Conservation (phyloP, 2,113 vertebrate genomes). For the Felis chaus region DNA sequence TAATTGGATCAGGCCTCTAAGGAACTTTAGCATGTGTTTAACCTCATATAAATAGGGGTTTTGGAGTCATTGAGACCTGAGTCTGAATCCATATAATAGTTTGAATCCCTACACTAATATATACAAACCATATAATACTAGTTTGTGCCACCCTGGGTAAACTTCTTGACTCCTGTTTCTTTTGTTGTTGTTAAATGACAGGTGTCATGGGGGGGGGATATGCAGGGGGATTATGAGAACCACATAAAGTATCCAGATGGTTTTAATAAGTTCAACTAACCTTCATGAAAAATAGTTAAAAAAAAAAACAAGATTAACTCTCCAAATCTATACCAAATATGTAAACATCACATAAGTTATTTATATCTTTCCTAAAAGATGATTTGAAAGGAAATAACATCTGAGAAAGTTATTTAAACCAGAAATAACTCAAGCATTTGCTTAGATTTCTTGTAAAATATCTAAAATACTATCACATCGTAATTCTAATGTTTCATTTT, state of each 20-base stretch:
- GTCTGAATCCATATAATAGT: neutral
- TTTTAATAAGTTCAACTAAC: conserved; percentile 27
- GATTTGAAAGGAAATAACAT: neutral
- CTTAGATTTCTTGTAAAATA: conserved; percentile 34
- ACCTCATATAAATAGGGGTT: conserved; percentile 2
- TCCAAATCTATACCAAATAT: neutral
- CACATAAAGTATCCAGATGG: neutral
- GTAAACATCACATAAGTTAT: neutral
- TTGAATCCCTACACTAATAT: neutral
- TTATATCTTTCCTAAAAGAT: conserved; percentile 23
- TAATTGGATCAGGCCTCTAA: conserved; percentile 35
- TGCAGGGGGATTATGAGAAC: neutral
- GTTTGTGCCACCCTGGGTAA: neutral
- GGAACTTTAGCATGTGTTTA: conserved; percentile 12
- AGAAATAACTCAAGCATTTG: neutral
- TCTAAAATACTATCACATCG: neutral
- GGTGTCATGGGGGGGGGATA: neutral
- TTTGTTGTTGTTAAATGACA: conserved; percentile 9
- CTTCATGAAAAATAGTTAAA: neutral
- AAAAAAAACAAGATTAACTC: neutral
- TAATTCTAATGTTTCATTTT: conserved; percentile 21
- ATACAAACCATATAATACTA: neutral
- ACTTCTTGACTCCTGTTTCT: neutral
- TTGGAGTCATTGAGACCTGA: conserved; percentile 1
- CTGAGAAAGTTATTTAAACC: neutral